Base-by-base conservation (phyloP, 2,888 invertebrate genomes). In the Girardia tigrina region DNA sequence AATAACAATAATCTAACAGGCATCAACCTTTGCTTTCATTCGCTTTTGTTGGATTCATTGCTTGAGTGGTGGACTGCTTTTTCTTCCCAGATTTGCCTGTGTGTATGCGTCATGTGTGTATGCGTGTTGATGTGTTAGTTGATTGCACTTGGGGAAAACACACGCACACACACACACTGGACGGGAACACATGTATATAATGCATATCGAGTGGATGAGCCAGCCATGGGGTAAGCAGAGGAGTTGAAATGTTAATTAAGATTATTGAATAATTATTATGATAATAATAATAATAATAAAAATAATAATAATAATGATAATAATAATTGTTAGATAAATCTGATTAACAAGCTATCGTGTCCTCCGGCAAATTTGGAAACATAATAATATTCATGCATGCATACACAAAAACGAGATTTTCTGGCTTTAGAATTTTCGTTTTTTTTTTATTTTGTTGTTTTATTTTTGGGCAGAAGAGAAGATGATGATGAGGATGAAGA, bases 1-100 rank as follows among this genome's bases (percentile, higher is more conserved):
- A 56, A 56, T 56, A 56, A 56, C 56, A 56, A 56, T 56, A 56
- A 56, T 56, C 56, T 56, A 56, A 56, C 56, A 56, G 4, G 56
- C 56, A 56, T 56, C 56, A 56, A 56, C 56, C 56, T 56, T 56
- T 56, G 56, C 56, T 56, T 56, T 56, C 56, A 56, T 56, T 56
- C 56, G 56, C 56, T 56, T 56, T 56, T 56, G 56, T 56, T 56
- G 56, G 56, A 56, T 56, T 56, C 56, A 56, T 56, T 56, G 56
- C 56, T 56, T 56, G 56, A 56, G n/a, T 56, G 56, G 56, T 56
- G 56, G 56, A 56, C 56, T 56, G 56, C 23, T 20, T 56, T 56
- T 36, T 56, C 23, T 23, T 56, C 6, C n/a, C 56, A n/a, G 6
- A n/a, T 8, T 8, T 23, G 12, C 16, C 12, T 36, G 36, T 36